phyloP scores from a whole-genome alignment of 2,797 vertebrate genomes.

The Tinamus major region DNA sequence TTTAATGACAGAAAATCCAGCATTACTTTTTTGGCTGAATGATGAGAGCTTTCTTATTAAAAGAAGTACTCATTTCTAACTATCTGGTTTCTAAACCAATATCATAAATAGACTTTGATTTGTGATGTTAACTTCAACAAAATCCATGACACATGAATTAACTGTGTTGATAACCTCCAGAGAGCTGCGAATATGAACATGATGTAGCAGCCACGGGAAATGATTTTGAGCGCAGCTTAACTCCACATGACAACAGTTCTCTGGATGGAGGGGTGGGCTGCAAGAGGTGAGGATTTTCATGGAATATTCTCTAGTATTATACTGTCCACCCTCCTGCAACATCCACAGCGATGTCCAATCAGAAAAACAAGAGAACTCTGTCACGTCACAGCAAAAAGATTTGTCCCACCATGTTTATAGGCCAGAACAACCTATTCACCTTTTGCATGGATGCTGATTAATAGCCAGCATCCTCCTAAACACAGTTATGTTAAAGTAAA shows the following conservation, averaged over 20 bases:
- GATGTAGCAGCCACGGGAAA: background rate
- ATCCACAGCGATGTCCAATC: background rate
- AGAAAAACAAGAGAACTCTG: background rate
- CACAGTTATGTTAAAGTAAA: constrained; percentile 12
- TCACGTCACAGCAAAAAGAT: background rate
- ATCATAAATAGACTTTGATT: constrained; percentile 22
- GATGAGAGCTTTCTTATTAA: background rate
- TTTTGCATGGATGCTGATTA: background rate
- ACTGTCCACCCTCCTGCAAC: background rate
- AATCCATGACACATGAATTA: background rate
- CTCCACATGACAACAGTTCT: constrained; percentile 8
- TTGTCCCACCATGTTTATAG: background rate
- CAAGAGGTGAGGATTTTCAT: background rate
- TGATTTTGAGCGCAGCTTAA: constrained; percentile 26
- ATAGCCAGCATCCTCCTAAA: background rate
- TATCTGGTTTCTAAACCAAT: background rate
- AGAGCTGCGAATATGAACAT: background rate
- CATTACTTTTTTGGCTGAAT: background rate
- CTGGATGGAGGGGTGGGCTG: background rate
- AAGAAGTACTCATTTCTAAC: background rate
- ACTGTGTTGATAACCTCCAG: constrained; percentile 14
- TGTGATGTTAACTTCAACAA: constrained; percentile 22
- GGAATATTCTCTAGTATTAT: constrained; percentile 10
- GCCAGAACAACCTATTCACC: background rate
- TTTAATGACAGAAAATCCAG: constrained; percentile 47